phyloP scores from a whole-genome alignment of 1,140 invertebrate species.

The Trypoxylus dichotomus region DNA sequence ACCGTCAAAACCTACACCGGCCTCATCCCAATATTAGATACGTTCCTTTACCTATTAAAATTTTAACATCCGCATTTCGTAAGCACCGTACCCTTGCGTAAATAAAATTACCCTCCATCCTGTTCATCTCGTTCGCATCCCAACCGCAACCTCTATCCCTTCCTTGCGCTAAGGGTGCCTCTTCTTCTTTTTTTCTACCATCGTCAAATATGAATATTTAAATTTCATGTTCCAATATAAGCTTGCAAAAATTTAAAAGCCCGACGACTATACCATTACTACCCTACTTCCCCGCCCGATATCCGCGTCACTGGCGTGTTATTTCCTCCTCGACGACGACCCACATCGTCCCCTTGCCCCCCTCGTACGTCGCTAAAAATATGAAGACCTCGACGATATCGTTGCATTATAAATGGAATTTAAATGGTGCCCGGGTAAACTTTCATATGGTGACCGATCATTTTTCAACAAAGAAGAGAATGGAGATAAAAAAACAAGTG shows the following conservation, averaged over 20 bases:
- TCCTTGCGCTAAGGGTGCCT: no score
- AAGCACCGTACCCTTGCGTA: no score
- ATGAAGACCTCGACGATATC: background rate
- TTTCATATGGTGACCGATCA: constrained; percentile 23
- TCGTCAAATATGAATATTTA: background rate
- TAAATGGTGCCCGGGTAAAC: background rate
- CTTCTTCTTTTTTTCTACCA: background rate
- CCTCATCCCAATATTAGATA: no score
- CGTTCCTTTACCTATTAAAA: no score
- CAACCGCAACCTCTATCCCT: no score
- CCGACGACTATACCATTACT: no score
- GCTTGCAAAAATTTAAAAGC: background rate
- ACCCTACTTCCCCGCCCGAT: background rate
- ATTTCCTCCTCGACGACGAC: no score
- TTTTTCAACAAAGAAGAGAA: background rate
- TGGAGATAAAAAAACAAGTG: background rate
- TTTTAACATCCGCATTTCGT: no score
- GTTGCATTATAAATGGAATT: constrained; percentile 22
- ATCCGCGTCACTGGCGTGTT: background rate
- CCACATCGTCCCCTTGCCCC: background rate
- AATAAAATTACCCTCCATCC: no score
- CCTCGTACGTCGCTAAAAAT: background rate
- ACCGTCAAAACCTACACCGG: no score
- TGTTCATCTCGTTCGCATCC: no score
- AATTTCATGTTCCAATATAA: background rate